These are phyloP conservation scores for Sebastes hubbsi DNA, from an alignment of 2,797 vertebrate species.

Conservation along the genomic window DNA sequence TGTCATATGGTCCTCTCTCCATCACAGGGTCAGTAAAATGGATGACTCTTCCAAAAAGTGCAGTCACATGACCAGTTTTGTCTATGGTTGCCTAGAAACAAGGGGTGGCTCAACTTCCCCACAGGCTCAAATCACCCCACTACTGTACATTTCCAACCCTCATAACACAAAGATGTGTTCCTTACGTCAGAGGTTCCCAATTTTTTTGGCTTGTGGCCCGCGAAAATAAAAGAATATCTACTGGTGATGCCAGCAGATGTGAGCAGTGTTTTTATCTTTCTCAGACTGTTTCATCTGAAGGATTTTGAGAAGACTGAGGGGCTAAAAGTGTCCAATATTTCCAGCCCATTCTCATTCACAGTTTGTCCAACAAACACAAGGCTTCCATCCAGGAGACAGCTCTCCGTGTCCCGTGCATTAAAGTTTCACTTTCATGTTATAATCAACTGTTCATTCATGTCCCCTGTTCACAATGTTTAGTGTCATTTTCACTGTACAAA, in stretches of 20 bases:
- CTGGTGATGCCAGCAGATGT: background rate
- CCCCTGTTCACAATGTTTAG: too few relatives aligned
- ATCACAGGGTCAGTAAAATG: too few relatives aligned
- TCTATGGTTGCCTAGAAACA: too few relatives aligned
- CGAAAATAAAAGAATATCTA: background rate
- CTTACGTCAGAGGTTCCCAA: background rate
- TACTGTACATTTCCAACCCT: background rate
- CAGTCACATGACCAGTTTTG: background rate
- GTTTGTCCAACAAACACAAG: too few relatives aligned
- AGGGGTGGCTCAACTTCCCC: too few relatives aligned
- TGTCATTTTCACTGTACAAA: too few relatives aligned
- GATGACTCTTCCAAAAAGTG: background rate
- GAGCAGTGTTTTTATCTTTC: background rate
- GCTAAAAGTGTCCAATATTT: background rate
- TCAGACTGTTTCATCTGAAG: background rate
- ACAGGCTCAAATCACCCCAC: too few relatives aligned
- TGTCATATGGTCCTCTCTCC: background rate
- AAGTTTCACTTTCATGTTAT: too few relatives aligned
- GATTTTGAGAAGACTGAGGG: background rate
- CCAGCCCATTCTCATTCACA: too few relatives aligned
- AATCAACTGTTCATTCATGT: too few relatives aligned
- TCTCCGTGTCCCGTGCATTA: too few relatives aligned
- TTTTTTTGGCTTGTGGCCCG: background rate
- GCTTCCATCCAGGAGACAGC: too few relatives aligned
- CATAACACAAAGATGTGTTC: background rate